phyloP scores from a whole-genome alignment of 2,888 invertebrate genomes.

The Hyalella azteca region DNA sequence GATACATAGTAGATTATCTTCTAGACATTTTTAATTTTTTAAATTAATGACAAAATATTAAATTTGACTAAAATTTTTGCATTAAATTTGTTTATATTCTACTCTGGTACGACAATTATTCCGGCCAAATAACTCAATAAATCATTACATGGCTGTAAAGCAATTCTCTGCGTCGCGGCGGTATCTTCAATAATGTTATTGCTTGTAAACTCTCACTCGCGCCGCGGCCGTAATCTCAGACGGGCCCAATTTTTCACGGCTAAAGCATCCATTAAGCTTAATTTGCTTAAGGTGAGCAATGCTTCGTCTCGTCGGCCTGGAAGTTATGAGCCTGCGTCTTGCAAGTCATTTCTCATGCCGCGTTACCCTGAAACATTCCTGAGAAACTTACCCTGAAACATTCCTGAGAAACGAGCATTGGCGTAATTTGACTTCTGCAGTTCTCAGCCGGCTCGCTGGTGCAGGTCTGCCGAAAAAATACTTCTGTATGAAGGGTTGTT shows the following conservation, averaged over 20 bases:
- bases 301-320: slow-evolving; percentile 22
- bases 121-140: no score
- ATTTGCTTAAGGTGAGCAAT: slow-evolving; percentile 24
- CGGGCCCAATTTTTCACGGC: background rate
- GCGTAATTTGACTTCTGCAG: slow-evolving; percentile 25
- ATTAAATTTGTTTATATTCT: no score
- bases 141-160: no score
- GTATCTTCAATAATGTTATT: slow-evolving; percentile 6
- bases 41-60: no score
- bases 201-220: background rate
- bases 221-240: background rate
- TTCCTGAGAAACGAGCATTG: slow-evolving; percentile 25
- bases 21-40: no score
- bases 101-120: no score
- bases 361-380: slow-evolving; percentile 21
- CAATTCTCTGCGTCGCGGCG: no score
- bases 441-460: background rate
- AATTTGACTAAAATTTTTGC: no score
- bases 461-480: no score
- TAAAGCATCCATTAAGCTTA: slow-evolving; percentile 27
- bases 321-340: slow-evolving; percentile 24
- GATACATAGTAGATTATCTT: no score
- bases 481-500: no score
- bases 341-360: slow-evolving; percentile 30
- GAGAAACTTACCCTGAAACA: slow-evolving; percentile 31